phyloP scores from a whole-genome alignment of 1,140 invertebrate species.

The Pomacea maculata region DNA sequence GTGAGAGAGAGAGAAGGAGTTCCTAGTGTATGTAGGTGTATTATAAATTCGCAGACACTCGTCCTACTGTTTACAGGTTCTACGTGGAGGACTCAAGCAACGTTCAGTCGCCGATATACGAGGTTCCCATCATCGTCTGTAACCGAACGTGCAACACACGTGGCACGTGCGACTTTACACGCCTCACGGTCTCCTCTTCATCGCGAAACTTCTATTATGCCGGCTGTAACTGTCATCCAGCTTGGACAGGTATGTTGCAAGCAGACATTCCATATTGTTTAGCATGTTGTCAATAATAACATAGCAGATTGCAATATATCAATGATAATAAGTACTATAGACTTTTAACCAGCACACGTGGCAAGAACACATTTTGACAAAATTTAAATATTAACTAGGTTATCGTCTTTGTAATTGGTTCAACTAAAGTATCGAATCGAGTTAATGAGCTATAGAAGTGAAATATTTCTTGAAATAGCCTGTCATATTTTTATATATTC shows the following conservation, averaged over 20 bases:
- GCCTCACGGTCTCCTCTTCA: background rate
- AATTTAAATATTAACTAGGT: too few relatives aligned
- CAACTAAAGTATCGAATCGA: too few relatives aligned
- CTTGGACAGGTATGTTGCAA: background rate
- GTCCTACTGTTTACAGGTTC: background rate
- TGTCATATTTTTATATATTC: too few relatives aligned
- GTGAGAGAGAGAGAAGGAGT: background rate
- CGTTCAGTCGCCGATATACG: background rate
- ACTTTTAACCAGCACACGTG: too few relatives aligned
- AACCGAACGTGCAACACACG: background rate
- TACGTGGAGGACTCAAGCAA: background rate
- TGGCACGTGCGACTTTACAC: constrained; percentile 1
- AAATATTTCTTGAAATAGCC: too few relatives aligned
- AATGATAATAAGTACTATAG: too few relatives aligned
- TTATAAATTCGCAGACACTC: too few relatives aligned
- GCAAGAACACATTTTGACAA: too few relatives aligned
- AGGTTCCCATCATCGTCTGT: background rate
- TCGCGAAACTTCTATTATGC: background rate
- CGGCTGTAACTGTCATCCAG: background rate
- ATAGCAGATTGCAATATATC: background rate
- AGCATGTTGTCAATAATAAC: background rate
- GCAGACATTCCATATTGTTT: background rate
- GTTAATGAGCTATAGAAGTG: too few relatives aligned
- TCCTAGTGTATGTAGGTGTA: too few relatives aligned
- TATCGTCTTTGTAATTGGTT: too few relatives aligned